Evolutionary conservation across 2,888 invertebrate species (phyloP).

Genomic region (Melanophora roralis): DNA sequence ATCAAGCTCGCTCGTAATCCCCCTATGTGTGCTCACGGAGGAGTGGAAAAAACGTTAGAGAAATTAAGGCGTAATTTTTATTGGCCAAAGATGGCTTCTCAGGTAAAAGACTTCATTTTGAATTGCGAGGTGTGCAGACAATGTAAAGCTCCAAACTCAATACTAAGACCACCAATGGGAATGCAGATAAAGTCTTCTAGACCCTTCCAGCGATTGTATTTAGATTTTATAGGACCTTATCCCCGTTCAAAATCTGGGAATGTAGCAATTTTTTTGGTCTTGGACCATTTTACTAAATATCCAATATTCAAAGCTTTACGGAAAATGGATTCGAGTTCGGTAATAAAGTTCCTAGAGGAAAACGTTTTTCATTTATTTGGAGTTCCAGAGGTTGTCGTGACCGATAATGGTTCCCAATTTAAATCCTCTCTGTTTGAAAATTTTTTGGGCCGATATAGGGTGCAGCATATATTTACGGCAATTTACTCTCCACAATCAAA

Average conservation of each 20-base stretch:
- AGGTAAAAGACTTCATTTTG: too few species aligned
- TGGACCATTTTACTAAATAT: constrained; percentile 52
- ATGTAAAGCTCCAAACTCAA: too few species aligned
- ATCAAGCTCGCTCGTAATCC: not conserved
- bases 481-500: constrained; percentile 50
- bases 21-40: not conserved
- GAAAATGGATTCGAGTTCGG: not conserved
- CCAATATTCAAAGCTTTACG: constrained; percentile 25
- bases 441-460: constrained; percentile 35
- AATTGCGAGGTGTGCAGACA: too few species aligned
- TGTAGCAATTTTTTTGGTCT: constrained; percentile 39
- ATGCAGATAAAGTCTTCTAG: not conserved
- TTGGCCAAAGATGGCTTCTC: too few species aligned
- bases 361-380: constrained; percentile 30
- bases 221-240: constrained; percentile 47
- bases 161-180: not conserved
- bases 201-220: constrained; percentile 39
- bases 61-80: too few species aligned
- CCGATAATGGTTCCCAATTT: constrained; percentile 47
- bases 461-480: constrained; percentile 45
- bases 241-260: constrained; percentile 34
- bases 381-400: constrained; percentile 32
- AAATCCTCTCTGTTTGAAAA: constrained; percentile 6
- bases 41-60: too few species aligned
- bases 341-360: constrained; percentile 12